Conservation (phyloP, 2,888 invertebrate genomes). For the Metellina segmentata region DNA sequence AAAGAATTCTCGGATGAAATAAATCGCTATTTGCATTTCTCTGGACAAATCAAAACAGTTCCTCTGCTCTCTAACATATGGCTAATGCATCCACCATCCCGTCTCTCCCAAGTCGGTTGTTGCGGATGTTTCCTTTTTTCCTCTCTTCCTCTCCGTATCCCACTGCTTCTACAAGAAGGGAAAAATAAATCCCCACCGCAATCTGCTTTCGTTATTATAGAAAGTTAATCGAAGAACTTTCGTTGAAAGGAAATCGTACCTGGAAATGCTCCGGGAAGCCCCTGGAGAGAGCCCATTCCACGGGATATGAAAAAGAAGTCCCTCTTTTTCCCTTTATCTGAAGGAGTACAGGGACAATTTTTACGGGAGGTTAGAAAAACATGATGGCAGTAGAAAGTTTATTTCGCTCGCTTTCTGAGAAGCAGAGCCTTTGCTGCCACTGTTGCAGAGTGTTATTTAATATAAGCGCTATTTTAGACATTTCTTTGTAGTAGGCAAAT, state of each 20-base stretch:
- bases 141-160: neutral
- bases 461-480: neutral
- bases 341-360: neutral
- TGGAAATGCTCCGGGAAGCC: slow-evolving; percentile 17
- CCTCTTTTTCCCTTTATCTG: neutral
- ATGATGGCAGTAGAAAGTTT: neutral
- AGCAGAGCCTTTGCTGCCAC: neutral
- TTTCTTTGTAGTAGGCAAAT: neutral
- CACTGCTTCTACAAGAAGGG: neutral
- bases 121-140: neutral
- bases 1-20: neutral
- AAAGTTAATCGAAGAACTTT: slow-evolving; percentile 60
- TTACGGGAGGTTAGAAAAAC: neutral
- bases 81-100: slow-evolving; percentile 20
- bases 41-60: neutral
- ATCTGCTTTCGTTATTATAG: slow-evolving; percentile 41
- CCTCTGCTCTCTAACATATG: neutral
- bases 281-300: neutral
- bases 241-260: slow-evolving; percentile 19
- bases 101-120: neutral
- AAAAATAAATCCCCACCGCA: slow-evolving; percentile 19
- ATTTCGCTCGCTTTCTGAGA: neutral
- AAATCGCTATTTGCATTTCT: slow-evolving; percentile 30
- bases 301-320: neutral
- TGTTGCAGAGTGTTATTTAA: neutral